Percentiles rank a stretch among this genome's conserved stretches.
These are phyloP conservation scores for Caenorhabditis macrosperma DNA, from an alignment of 2,888 invertebrate genomes.

Conservation along the genomic window DNA sequence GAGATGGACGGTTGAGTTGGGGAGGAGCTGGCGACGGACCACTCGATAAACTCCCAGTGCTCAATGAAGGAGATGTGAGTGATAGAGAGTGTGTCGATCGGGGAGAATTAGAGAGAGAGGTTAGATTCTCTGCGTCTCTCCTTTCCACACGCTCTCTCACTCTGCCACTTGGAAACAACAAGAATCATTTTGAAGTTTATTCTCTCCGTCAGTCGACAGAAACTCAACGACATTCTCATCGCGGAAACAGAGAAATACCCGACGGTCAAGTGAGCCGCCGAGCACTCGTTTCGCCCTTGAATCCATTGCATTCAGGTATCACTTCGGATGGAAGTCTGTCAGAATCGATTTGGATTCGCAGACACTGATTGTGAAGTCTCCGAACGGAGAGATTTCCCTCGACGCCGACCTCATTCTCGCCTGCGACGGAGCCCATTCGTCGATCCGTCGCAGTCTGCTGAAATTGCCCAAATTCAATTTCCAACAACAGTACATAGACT, in stretches of 20 bases:
- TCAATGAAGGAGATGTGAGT: constrained; percentile 86
- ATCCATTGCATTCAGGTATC: constrained; percentile 81
- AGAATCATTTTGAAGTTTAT: constrained; percentile 77
- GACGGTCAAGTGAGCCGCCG: constrained; percentile 43
- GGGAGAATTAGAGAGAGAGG: no score
- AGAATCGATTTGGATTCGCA: constrained; percentile 85
- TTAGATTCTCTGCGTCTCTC: no score
- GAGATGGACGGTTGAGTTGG: constrained; percentile 87
- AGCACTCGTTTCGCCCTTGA: no score
- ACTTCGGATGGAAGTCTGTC: constrained; percentile 89
- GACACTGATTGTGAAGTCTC: constrained; percentile 84
- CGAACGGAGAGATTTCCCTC: not conserved
- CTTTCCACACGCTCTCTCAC: no score
- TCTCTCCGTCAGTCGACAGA: constrained; percentile 89
- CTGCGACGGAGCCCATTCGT: constrained; percentile 92
- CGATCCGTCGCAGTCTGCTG: constrained; percentile 89
- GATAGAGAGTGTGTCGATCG: no score
- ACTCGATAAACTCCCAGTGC: constrained; percentile 82
- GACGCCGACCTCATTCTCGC: constrained; percentile 89
- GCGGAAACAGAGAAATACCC: constrained; percentile 88
- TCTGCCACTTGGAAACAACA: not conserved
- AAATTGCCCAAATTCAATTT: constrained; percentile 83
- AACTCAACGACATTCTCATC: constrained; percentile 89
- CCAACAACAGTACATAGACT: constrained; percentile 88
- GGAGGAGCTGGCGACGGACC: constrained; percentile 87